Conservation (phyloP, 1,140 invertebrate genomes). For the Heterodera schachtii region DNA sequence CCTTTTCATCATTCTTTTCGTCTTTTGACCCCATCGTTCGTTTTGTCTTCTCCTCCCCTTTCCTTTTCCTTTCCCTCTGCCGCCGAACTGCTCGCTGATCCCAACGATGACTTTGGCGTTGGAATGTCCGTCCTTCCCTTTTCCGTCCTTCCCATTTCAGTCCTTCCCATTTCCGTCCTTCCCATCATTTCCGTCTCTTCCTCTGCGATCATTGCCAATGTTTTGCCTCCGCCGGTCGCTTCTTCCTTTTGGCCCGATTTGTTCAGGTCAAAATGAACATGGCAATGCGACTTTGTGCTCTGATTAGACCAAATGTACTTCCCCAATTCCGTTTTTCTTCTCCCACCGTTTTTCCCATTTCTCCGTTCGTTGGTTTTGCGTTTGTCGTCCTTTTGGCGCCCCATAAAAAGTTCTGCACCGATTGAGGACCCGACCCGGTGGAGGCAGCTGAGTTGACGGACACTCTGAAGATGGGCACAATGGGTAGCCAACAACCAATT, state of each 20-base stretch:
- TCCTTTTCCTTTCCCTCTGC: not conserved
- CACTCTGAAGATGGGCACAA: not conserved
- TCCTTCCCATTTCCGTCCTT: not conserved
- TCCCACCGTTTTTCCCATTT: no score
- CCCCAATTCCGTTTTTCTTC: no score
- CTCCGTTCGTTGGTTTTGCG: not conserved
- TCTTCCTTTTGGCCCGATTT: not conserved
- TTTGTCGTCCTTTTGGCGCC: slow-evolving; percentile 2
- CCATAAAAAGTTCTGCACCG: slow-evolving; percentile 30
- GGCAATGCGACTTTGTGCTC: not conserved
- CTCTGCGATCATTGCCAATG: not conserved
- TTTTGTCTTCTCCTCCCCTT: not conserved
- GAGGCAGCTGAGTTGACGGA: not conserved
- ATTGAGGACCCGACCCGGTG: not conserved
- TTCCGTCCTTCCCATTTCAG: not conserved
- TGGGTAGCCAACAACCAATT: no score
- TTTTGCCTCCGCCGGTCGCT: not conserved
- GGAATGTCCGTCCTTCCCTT: not conserved
- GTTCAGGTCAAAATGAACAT: not conserved
- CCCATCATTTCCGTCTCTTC: not conserved
- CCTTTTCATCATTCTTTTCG: not conserved
- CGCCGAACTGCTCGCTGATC: not conserved
- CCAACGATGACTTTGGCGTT: not conserved
- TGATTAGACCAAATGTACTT: not conserved
- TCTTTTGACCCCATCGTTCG: not conserved